phyloP scores from a whole-genome alignment of 2,797 vertebrate species.

The Moxostoma hubbsi region DNA sequence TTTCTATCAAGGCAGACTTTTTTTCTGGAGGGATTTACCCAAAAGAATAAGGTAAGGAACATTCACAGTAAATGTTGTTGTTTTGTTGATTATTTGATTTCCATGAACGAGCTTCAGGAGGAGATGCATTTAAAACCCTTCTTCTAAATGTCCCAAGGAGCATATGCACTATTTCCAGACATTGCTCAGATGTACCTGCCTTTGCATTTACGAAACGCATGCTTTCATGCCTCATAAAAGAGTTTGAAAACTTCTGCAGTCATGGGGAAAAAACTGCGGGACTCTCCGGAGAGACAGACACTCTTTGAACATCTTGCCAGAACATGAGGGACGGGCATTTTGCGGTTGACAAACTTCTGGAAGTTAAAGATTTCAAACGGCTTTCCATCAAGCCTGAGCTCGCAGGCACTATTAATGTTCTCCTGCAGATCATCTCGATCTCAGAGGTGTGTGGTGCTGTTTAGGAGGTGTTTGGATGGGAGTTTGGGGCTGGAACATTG shows the following conservation, averaged over 20 bases:
- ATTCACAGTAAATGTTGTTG: neutral
- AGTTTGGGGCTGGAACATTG: slow-evolving; percentile 58
- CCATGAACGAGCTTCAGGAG: neutral
- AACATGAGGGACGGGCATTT: slow-evolving; percentile 59
- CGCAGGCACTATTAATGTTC: slow-evolving; percentile 65
- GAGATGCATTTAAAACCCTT: neutral
- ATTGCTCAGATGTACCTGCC: slow-evolving; percentile 11
- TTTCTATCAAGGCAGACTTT: slow-evolving; percentile 3
- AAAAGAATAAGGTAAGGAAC: slow-evolving; percentile 33
- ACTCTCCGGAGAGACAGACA: slow-evolving; percentile 57
- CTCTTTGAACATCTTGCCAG: slow-evolving; percentile 75
- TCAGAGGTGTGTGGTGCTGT: slow-evolving; percentile 38
- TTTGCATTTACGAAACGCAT: slow-evolving; percentile 42
- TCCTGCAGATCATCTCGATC: slow-evolving; percentile 39
- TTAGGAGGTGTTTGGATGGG: slow-evolving; percentile 46
- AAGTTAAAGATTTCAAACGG: slow-evolving; percentile 76
- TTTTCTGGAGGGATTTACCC: slow-evolving; percentile 24
- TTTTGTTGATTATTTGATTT: neutral
- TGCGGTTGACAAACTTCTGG: slow-evolving; percentile 75
- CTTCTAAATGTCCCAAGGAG: neutral
- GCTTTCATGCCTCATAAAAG: slow-evolving; percentile 45
- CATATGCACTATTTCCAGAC: neutral
- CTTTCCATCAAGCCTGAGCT: slow-evolving; percentile 71
- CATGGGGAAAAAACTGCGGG: slow-evolving; percentile 58
- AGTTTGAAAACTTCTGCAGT: slow-evolving; percentile 37